phyloP scores from a whole-genome alignment of 2,888 invertebrate genomes.

The Chrysodeixis includens region DNA sequence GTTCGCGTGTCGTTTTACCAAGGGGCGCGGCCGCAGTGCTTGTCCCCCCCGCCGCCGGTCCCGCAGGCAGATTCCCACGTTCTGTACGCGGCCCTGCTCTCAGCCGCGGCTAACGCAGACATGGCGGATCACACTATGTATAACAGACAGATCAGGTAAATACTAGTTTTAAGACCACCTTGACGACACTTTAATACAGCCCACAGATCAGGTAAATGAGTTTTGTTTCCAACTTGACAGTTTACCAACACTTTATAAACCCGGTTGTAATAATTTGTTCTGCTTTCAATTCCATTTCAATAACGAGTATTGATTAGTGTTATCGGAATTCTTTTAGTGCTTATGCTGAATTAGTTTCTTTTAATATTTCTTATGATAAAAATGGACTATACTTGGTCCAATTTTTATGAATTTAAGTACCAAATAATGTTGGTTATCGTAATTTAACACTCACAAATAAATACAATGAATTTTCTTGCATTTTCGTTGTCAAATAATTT shows the following conservation, averaged over 20 bases:
- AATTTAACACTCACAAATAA: too few species aligned
- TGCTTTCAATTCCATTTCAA: background rate
- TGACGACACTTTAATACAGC: background rate
- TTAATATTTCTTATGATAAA: too few species aligned
- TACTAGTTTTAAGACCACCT: background rate
- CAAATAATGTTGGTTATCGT: too few species aligned
- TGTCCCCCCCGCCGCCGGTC: constrained; percentile 90
- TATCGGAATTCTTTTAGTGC: background rate
- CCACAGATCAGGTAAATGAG: too few species aligned
- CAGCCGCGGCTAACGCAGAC: constrained; percentile 82
- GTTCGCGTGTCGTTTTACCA: constrained; percentile 96
- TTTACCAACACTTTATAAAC: too few species aligned
- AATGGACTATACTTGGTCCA: too few species aligned
- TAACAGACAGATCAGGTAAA: constrained; percentile 92
- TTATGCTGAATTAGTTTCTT: too few species aligned
- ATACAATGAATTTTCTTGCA: too few species aligned
- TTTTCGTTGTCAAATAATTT: too few species aligned
- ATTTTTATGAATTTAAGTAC: too few species aligned
- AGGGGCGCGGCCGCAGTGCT: constrained; percentile 93
- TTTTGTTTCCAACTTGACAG: too few species aligned
- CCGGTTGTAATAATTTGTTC: background rate
- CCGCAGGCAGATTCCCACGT: constrained; percentile 82
- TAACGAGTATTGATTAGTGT: background rate
- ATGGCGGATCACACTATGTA: constrained; percentile 87
- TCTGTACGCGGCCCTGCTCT: constrained; percentile 81